Base-by-base conservation (phyloP, 2,113 vertebrate genomes). In the Dipodomys ordii region DNA sequence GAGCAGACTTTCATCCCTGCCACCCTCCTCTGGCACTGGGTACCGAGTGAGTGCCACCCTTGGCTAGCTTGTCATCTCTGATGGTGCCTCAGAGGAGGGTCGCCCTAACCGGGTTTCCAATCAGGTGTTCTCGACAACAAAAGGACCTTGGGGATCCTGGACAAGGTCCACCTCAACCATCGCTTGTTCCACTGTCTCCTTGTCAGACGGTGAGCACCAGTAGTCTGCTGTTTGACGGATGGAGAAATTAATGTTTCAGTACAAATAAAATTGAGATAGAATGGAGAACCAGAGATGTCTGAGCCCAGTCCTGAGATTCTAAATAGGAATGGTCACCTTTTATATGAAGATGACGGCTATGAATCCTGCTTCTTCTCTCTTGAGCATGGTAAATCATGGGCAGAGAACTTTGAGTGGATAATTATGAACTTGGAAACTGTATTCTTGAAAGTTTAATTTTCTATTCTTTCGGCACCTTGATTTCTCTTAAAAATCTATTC, bases 361-460 rank as follows among this genome's bases (percentile, higher is more conserved):
- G 49, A 76, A 30, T 74, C 39, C 30, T 46, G 27, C 68, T 77
- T 69, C 39, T 11, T 77, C 3, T 92, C 57, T 91, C n/a, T 6
- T 6, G 32, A 25, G 49, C 30, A 28, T 23, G 49, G 5, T 68
- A 18, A 90, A 28, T 30, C 53, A 64, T 46, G 1, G 6, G 32
- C 74, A 46, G 1, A 62, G 60, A 87, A 15, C 7, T 10, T 4
- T 49, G 23, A 71, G 20, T 77, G 19, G 23, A 67, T 27, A 1
- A 30, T 83, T 71, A 46, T 78, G 64, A 93, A 92, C 25, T 73
- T 69, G 60, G 85, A 86, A 85, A 83, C 79, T 62, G 91, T 80
- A 4, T 82, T 90, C 35, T 92, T 93, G 67, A 25, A 94, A 67
- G 28, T 88, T 73, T 76, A 15, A 83, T 83, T 92, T 93, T 87